A percentile compares a stretch with the other conserved stretches of the same genome.
Conservation (phyloP, 2,113 vertebrate genomes). For the Tetrao urogallus region DNA sequence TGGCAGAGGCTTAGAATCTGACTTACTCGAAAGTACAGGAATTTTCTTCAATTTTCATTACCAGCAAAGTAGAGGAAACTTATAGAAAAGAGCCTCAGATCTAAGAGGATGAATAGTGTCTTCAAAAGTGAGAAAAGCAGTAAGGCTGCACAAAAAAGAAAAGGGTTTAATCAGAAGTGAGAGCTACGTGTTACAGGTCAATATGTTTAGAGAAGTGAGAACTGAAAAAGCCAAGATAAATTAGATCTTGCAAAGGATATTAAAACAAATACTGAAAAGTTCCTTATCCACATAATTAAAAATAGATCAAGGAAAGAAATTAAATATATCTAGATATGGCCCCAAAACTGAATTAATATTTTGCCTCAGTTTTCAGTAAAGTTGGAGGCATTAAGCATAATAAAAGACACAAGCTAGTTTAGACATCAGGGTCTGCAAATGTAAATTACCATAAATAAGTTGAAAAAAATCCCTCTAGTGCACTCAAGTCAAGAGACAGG, state of each 20-base stretch:
- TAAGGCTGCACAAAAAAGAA: not conserved
- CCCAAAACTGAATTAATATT: slow-evolving; percentile 31
- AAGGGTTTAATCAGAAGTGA: not conserved
- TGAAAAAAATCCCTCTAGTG: not conserved
- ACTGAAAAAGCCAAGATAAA: slow-evolving; percentile 47
- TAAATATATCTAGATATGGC: slow-evolving; percentile 20
- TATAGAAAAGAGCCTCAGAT: not conserved
- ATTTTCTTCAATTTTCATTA: not conserved
- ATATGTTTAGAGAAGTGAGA: slow-evolving; percentile 41
- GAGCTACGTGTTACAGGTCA: slow-evolving; percentile 19
- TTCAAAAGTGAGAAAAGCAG: slow-evolving; percentile 21
- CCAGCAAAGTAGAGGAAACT: not conserved
- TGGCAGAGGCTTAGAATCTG: not conserved
- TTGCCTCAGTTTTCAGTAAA: slow-evolving; percentile 24
- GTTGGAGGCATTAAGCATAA: not conserved
- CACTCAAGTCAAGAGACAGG: not conserved
- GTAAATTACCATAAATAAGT: not conserved
- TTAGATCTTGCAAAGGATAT: slow-evolving; percentile 45
- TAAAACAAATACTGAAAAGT: slow-evolving; percentile 57
- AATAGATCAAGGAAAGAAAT: slow-evolving; percentile 46
- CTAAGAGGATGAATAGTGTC: not conserved
- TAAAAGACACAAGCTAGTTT: not conserved
- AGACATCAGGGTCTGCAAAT: not conserved
- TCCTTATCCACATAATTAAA: slow-evolving; percentile 56
- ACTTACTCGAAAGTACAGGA: not conserved